Conservation (phyloP, 92 coral and sea anemone genomes). For the Epizoanthus fatuus region DNA sequence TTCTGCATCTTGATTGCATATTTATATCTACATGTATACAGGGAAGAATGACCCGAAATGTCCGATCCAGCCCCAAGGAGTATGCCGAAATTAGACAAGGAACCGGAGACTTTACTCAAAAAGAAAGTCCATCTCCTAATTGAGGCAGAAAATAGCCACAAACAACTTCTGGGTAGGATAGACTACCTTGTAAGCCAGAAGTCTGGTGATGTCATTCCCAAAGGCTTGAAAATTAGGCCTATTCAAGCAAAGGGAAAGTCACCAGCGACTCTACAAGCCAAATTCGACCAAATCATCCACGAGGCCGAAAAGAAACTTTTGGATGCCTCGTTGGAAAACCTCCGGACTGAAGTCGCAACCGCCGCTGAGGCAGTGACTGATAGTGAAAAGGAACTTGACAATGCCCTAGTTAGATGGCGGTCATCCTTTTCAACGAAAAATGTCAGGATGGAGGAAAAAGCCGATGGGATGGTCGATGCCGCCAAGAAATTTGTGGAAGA, state of each 20-base stretch:
- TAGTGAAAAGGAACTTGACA: background rate
- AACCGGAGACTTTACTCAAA: constrained; percentile 31
- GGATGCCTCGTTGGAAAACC: constrained; percentile 33
- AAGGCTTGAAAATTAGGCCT: constrained; percentile 22
- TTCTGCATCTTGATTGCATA: too few relatives aligned
- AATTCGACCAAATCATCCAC: constrained; percentile 54
- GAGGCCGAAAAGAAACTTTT: constrained; percentile 34
- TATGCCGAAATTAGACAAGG: constrained; percentile 29
- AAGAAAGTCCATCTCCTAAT: constrained; percentile 39
- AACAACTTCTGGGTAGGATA: constrained; percentile 19
- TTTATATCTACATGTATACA: too few relatives aligned
- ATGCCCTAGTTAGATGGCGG: constrained; percentile 3
- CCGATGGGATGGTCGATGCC: background rate
- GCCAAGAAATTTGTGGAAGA: constrained; percentile 45
- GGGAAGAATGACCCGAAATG: background rate
- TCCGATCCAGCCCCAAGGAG: constrained; percentile 10
- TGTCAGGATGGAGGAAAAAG: constrained; percentile 14
- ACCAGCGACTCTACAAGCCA: constrained; percentile 34
- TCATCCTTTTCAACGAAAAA: constrained; percentile 9
- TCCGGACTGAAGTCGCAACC: background rate
- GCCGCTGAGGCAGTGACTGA: background rate
- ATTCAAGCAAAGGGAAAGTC: constrained; percentile 33
- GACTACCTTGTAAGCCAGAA: constrained; percentile 7
- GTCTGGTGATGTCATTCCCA: too few relatives aligned
- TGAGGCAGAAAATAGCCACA: constrained; percentile 40